Percentiles rank a stretch among this genome's conserved stretches.
phyloP scores from a whole-genome alignment of 2,113 vertebrate genomes.

The Podarcis muralis region DNA sequence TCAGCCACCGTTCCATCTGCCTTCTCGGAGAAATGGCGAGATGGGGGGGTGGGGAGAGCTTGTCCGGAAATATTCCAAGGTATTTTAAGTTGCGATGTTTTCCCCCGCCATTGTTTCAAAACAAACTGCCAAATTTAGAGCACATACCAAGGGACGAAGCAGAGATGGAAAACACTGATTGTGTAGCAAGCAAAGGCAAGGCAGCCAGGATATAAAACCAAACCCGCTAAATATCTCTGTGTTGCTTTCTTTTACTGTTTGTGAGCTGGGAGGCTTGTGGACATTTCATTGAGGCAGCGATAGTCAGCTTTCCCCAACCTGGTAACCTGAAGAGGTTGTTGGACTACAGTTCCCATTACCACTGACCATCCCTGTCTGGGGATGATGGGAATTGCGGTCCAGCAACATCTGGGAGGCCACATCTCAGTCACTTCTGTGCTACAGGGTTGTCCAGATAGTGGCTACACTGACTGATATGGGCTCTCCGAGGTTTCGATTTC shows the following conservation, averaged over 20 bases:
- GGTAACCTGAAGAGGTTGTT: not conserved
- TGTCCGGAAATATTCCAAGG: not conserved
- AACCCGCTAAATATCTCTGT: not conserved
- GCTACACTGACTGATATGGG: too few relatives aligned
- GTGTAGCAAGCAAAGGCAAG: not conserved
- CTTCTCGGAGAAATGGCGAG: not conserved
- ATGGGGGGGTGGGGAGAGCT: too few relatives aligned
- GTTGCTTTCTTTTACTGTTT: not conserved
- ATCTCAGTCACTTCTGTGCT: not conserved
- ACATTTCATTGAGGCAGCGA: too few relatives aligned
- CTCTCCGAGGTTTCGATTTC: too few relatives aligned
- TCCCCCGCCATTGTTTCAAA: not conserved
- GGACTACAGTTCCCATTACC: too few relatives aligned
- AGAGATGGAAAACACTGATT: constrained; percentile 12
- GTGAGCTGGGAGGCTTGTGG: too few relatives aligned
- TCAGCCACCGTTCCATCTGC: not conserved
- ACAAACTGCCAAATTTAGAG: constrained; percentile 3
- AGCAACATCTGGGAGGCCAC: too few relatives aligned
- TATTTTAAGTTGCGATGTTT: not conserved
- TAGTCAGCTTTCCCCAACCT: not conserved
- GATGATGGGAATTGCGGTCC: too few relatives aligned
- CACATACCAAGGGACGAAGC: not conserved
- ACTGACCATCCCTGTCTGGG: too few relatives aligned
- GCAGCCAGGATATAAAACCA: not conserved
- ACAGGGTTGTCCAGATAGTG: too few relatives aligned